phyloP scores from a whole-genome alignment of 2,797 vertebrate species.

The Buphagus erythrorhynchus region DNA sequence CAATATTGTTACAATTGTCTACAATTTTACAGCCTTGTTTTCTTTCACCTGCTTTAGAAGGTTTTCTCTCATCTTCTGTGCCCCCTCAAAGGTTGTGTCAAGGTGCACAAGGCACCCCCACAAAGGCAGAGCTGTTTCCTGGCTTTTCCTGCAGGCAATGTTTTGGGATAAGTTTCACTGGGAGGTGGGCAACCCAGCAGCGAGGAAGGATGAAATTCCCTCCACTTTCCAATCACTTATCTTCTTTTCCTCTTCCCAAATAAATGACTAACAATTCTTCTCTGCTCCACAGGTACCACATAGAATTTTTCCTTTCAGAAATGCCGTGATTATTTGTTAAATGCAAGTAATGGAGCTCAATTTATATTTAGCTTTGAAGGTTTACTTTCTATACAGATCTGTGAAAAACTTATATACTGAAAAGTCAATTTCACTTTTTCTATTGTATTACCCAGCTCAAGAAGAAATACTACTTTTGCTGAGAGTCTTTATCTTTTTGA shows the following conservation, averaged over 20 bases:
- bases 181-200: neutral
- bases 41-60: neutral
- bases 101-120: neutral
- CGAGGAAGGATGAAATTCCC: neutral
- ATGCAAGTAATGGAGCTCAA: neutral
- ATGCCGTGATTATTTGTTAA: neutral
- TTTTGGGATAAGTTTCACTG: neutral
- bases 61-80: neutral
- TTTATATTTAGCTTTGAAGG: neutral
- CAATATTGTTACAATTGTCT: neutral
- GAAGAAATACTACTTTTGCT: neutral
- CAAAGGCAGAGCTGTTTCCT: neutral
- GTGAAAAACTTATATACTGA: neutral
- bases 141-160: neutral
- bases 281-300: neutral
- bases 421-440: neutral
- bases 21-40: neutral
- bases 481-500: neutral
- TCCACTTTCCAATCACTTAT: neutral
- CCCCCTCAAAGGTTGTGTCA: accelerated
- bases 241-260: neutral
- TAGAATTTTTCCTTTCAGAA: neutral
- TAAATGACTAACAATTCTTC: neutral
- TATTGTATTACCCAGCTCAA: neutral
- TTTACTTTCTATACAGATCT: neutral